Percentiles rank a stretch among this genome's conserved stretches.
These are phyloP conservation scores for Girardia tigrina DNA, from an alignment of 2,888 invertebrate species.

Conservation along the genomic window DNA sequence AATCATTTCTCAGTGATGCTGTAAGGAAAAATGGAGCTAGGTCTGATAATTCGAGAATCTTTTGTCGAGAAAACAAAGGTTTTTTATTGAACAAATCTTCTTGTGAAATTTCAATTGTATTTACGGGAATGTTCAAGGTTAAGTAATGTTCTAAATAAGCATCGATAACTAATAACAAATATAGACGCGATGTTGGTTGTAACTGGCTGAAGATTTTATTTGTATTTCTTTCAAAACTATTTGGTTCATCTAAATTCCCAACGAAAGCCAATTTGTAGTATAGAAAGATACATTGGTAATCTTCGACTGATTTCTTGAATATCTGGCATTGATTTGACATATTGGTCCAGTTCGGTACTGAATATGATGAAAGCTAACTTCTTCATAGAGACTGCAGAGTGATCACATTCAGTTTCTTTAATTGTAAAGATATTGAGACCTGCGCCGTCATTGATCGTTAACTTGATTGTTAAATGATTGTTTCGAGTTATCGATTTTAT, in stretches of 20 bases:
- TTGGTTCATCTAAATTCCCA: slow-evolving; percentile 53
- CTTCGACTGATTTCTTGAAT: slow-evolving; percentile 68
- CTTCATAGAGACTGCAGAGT: slow-evolving; percentile 65
- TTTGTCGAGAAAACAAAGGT: slow-evolving; percentile 2
- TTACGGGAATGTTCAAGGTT: neutral
- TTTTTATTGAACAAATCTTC: slow-evolving; percentile 1
- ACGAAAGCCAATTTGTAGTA: slow-evolving; percentile 77
- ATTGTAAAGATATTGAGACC: slow-evolving; percentile 67
- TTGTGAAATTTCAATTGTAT: neutral
- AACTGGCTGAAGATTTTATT: neutral
- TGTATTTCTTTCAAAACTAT: neutral
- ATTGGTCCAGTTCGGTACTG: slow-evolving; percentile 72
- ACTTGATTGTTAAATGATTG: no score
- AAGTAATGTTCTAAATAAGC: neutral
- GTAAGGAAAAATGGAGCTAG: neutral
- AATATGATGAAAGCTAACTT: slow-evolving; percentile 69
- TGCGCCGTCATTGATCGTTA: slow-evolving; percentile 64
- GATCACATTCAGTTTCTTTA: slow-evolving; percentile 70
- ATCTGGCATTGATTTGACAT: slow-evolving; percentile 71
- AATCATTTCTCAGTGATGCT: neutral
- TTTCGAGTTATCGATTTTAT: no score
- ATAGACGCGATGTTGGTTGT: neutral
- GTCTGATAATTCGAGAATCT: neutral
- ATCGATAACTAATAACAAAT: neutral
- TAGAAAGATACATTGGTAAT: slow-evolving; percentile 68